Percentiles rank a stretch among this genome's conserved stretches.
Evolutionary conservation across 1,140 invertebrate species (phyloP).

Genomic region (Pectinophora gossypiella): DNA sequence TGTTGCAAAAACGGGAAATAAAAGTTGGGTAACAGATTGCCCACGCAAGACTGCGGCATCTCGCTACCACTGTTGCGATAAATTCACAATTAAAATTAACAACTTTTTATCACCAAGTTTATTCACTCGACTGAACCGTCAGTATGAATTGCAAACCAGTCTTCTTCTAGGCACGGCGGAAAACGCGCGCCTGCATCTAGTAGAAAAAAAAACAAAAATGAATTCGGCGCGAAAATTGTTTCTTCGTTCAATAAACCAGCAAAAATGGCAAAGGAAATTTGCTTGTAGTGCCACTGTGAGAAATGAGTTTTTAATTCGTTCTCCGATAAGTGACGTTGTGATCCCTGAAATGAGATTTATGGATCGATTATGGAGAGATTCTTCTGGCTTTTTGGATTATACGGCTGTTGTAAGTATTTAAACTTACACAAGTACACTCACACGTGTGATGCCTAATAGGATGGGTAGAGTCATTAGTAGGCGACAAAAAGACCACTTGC

Average conservation of each 20-base stretch:
- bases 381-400: constrained; percentile 35
- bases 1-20: no score
- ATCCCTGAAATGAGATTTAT: constrained; percentile 47
- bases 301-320: constrained; percentile 47
- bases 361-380: constrained; percentile 43
- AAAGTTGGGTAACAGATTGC: no score
- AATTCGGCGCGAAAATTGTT: background rate
- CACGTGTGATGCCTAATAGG: background rate
- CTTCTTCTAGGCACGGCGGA: background rate
- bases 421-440: constrained; percentile 2
- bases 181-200: background rate
- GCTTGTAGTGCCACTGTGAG: background rate
- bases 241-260: background rate
- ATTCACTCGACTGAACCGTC: background rate
- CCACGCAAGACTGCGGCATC: no score
- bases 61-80: no score
- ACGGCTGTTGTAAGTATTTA: constrained; percentile 53
- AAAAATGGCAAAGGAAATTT: background rate
- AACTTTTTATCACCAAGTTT: background rate
- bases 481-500: background rate
- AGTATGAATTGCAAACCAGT: no score
- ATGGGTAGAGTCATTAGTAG: constrained; percentile 16
- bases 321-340: constrained; percentile 38
- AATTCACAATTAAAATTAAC: no score
- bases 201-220: background rate